Conservation (phyloP, 2,797 vertebrate genomes). For the Uromys caudimaculatus region DNA sequence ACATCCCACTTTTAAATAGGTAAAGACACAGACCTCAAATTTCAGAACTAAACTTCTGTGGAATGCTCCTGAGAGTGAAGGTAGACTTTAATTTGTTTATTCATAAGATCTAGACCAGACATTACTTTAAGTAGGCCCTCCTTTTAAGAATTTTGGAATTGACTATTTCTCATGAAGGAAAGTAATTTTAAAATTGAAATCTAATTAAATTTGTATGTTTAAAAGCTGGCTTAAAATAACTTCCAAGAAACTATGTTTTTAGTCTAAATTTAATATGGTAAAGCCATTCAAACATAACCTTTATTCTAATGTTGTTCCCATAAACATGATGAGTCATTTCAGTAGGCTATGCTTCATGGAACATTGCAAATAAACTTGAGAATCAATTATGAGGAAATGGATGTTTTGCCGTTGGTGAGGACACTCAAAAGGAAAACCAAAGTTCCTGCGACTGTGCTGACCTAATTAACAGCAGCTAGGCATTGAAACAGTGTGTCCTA, state of each 20-base stretch:
- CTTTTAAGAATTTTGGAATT: background rate
- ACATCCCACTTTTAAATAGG: background rate
- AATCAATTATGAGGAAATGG: conserved; percentile 77
- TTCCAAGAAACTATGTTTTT: conserved; percentile 1
- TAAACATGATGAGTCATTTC: conserved; percentile 78
- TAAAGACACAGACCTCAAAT: background rate
- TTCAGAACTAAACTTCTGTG: background rate
- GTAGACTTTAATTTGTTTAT: background rate
- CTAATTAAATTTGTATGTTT: background rate
- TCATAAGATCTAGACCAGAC: background rate
- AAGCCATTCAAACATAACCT: conserved; percentile 59
- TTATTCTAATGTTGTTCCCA: conserved; percentile 38
- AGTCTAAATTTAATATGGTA: conserved; percentile 43
- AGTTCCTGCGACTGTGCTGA: conserved; percentile 14
- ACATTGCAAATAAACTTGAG: conserved; percentile 81
- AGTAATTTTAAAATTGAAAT: conserved; percentile 27
- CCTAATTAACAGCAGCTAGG: conserved; percentile 61
- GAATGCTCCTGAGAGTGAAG: background rate
- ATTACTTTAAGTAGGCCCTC: background rate
- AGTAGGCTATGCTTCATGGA: conserved; percentile 65
- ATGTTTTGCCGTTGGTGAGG: conserved; percentile 40
- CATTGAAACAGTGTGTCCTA: conserved; percentile 48
- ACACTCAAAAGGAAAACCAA: conserved; percentile 60
- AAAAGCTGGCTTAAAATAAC: conserved; percentile 10
- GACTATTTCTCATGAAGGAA: background rate